phyloP scores from a whole-genome alignment of 2,797 vertebrate genomes.

The Cephalopachus bancanus region DNA sequence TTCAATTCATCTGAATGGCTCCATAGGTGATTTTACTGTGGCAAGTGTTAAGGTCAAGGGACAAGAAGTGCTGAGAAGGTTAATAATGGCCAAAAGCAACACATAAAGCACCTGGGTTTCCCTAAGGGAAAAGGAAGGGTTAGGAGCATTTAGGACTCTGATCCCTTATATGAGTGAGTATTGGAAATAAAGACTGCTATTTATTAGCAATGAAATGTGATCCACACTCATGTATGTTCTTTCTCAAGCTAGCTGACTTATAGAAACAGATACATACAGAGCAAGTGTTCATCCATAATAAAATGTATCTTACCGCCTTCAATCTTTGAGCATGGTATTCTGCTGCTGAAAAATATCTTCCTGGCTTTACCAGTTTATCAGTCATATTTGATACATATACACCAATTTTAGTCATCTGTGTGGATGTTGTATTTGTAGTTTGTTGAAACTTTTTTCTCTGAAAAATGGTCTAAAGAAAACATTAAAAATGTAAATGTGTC shows the following conservation, averaged over 20 bases:
- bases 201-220: neutral
- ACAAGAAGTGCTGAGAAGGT: neutral
- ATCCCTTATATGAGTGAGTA: neutral
- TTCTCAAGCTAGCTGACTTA: neutral
- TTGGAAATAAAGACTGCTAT: neutral
- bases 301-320: slow-evolving; percentile 91
- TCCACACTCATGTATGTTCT: neutral
- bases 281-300: neutral
- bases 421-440: slow-evolving; percentile 90
- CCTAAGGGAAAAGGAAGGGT: neutral
- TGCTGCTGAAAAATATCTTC: slow-evolving; percentile 92
- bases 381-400: slow-evolving; percentile 92
- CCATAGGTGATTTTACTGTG: neutral
- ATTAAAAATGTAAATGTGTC: neutral
- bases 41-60: neutral
- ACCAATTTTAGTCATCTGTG: slow-evolving; percentile 95
- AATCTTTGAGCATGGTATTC: slow-evolving; percentile 90
- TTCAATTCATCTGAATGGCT: neutral
- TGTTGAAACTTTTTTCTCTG: slow-evolving; percentile 90
- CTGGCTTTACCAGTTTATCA: slow-evolving; percentile 92
- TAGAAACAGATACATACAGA: no score
- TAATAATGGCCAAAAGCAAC: neutral
- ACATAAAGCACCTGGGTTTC: neutral
- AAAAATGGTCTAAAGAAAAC: slow-evolving; percentile 85
- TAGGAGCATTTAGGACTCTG: neutral